These are phyloP conservation scores for Protaetia brevitarsis DNA, from an alignment of 1,140 invertebrate species.

Conservation along the genomic window DNA sequence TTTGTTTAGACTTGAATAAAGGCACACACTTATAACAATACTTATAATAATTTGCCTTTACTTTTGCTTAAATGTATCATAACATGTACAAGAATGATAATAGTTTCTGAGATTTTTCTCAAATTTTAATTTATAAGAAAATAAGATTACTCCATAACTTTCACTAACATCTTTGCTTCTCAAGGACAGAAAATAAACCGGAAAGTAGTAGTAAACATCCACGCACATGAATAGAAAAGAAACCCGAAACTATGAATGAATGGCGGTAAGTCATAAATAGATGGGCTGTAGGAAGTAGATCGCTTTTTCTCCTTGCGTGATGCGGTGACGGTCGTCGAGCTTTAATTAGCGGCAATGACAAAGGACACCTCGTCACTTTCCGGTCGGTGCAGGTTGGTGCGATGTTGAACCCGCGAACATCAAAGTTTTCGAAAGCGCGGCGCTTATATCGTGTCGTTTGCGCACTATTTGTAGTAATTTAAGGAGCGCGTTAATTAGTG, in stretches of 20 bases:
- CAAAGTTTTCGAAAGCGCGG: conserved; percentile 13
- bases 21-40: too few relatives aligned
- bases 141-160: too few relatives aligned
- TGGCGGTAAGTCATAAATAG: conserved; percentile 10
- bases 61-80: too few relatives aligned
- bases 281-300: conserved; percentile 15
- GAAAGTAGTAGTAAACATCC: not conserved
- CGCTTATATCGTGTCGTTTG: not conserved
- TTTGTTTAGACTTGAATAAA: too few relatives aligned
- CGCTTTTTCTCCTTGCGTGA: conserved; percentile 13
- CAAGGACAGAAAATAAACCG: too few relatives aligned
- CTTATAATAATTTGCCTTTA: too few relatives aligned
- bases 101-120: too few relatives aligned
- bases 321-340: not conserved
- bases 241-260: conserved; percentile 1
- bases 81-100: too few relatives aligned
- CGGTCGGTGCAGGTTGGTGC: not conserved
- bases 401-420: conserved; percentile 1
- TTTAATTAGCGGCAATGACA: conserved; percentile 23
- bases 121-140: too few relatives aligned
- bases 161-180: too few relatives aligned
- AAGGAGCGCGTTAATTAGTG: conserved; percentile 14
- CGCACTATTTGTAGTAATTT: conserved; percentile 12
- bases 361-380: conserved; percentile 16
- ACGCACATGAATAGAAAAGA: not conserved